Conservation (phyloP, 2,888 invertebrate species). For the Aleiodes leptofemur region DNA sequence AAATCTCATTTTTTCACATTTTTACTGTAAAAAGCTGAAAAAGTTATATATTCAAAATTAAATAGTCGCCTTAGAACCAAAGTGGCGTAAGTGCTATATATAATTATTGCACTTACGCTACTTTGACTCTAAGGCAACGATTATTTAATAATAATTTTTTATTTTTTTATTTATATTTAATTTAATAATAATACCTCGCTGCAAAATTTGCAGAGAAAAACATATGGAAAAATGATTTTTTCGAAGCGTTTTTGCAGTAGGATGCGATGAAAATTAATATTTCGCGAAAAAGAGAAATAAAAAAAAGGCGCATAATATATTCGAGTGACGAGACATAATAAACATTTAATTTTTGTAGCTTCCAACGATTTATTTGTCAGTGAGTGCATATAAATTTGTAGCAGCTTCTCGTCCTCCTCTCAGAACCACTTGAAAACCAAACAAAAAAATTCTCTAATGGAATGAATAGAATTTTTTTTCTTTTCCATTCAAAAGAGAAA, state of each 20-base stretch:
- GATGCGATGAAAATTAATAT: background rate
- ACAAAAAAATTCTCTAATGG: background rate
- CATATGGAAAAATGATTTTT: too few species aligned
- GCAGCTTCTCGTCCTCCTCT: background rate
- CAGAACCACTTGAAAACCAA: background rate
- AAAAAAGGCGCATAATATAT: background rate
- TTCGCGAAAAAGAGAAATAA: background rate
- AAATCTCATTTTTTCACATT: too few species aligned
- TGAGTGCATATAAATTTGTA: constrained; percentile 7
- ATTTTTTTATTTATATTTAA: too few species aligned
- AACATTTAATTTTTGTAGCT: background rate
- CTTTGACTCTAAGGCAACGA: too few species aligned
- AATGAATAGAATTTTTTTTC: background rate
- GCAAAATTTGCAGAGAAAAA: too few species aligned
- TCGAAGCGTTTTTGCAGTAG: background rate
- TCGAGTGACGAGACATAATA: background rate
- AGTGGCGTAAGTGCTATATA: too few species aligned
- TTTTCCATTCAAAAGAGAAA: background rate
- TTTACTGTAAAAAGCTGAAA: background rate
- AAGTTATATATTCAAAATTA: background rate
- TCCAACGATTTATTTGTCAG: constrained; percentile 28
- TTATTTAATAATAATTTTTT: too few species aligned
- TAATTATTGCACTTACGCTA: too few species aligned
- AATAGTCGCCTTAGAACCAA: too few species aligned
- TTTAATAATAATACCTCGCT: too few species aligned